A percentile compares a stretch with the other conserved stretches of the same genome.
Evolutionary conservation across 2,797 vertebrate genomes (phyloP).

Genomic region (Eutrigla gurnardus): DNA sequence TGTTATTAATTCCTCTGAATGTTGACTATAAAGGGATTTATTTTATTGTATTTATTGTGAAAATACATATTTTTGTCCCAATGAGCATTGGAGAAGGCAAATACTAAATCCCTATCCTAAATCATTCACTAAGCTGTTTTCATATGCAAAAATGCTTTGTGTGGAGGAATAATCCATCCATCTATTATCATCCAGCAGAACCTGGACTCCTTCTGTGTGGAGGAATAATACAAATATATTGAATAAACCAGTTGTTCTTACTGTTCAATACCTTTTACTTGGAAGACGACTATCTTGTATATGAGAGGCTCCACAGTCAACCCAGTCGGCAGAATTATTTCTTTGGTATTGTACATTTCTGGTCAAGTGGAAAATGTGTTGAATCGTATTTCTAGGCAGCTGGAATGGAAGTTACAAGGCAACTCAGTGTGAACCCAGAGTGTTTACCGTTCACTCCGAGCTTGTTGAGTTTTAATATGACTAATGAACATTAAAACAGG

Average conservation of each 20-base stretch:
- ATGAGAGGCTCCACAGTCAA: not conserved
- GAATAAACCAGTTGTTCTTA: not conserved
- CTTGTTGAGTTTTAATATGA: constrained; percentile 23
- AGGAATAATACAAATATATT: not conserved
- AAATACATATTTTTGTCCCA: not conserved
- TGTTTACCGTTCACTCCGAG: constrained; percentile 16
- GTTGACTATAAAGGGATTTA: not conserved
- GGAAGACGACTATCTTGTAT: not conserved
- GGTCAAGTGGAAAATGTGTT: not conserved
- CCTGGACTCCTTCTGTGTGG: too few relatives aligned
- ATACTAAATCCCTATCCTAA: constrained; percentile 22
- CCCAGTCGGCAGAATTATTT: too few relatives aligned
- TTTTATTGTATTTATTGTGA: not conserved
- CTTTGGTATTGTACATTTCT: not conserved
- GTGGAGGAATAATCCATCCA: too few relatives aligned
- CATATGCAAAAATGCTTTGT: too few relatives aligned
- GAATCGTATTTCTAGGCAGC: not conserved
- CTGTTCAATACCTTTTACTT: not conserved
- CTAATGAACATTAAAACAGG: constrained; percentile 19
- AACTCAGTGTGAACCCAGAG: not conserved
- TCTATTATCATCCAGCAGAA: too few relatives aligned
- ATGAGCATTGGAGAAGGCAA: not conserved
- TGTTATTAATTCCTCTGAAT: not conserved
- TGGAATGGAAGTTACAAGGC: not conserved
- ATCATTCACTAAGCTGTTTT: too few relatives aligned